Evolutionary conservation across 2,888 invertebrate species (phyloP).

Genomic region (Apantesis nais): DNA sequence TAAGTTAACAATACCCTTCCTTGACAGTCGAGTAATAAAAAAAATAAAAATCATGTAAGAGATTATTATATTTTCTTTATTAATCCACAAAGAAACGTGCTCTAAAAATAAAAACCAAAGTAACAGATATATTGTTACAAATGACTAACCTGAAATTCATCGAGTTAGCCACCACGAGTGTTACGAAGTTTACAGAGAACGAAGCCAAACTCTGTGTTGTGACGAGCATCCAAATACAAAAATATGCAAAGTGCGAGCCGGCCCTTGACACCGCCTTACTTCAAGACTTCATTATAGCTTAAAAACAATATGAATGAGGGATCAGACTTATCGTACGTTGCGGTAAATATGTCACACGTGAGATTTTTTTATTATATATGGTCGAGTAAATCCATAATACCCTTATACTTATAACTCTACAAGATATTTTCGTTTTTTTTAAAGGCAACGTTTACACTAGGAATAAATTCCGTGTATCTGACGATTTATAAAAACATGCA

Average conservation of each 20-base stretch:
- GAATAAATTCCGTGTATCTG: too few species aligned
- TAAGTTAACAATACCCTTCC: too few species aligned
- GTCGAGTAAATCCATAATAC: too few species aligned
- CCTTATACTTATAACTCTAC: too few species aligned
- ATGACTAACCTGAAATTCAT: constrained; percentile 13
- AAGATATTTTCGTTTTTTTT: too few species aligned
- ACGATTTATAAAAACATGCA: too few species aligned
- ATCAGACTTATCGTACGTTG: constrained; percentile 25
- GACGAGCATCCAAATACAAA: constrained; percentile 61
- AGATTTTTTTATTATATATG: not conserved
- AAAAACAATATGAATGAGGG: constrained; percentile 59
- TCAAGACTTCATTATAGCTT: constrained; percentile 72
- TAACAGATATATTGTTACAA: constrained; percentile 7
- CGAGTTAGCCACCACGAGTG: constrained; percentile 1
- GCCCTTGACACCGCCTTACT: constrained; percentile 70
- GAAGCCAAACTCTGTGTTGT: constrained; percentile 5
- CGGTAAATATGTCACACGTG: too few species aligned
- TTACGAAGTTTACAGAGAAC: constrained; percentile 9
- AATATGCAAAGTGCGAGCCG: constrained; percentile 67
- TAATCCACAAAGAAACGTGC: not conserved
- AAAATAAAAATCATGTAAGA: too few species aligned
- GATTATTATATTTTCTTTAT: too few species aligned
- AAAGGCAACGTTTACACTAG: too few species aligned
- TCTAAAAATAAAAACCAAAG: constrained; percentile 5
- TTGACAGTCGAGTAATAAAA: too few species aligned